phyloP scores from a whole-genome alignment of 2,113 vertebrate genomes.

The Tetrax tetrax region DNA sequence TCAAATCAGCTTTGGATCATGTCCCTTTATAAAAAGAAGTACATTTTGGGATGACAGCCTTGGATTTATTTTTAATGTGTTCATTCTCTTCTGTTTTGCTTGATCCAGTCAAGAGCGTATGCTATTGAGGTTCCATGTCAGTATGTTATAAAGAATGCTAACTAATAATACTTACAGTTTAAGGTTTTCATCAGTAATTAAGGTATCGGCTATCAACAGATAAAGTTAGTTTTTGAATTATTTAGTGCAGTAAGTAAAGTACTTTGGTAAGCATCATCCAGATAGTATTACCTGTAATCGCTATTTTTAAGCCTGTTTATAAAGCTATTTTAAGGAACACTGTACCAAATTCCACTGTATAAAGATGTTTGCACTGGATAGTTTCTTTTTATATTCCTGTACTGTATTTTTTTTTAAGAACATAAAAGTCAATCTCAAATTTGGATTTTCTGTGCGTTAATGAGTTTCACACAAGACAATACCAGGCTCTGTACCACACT shows the following conservation, averaged over 20 bases:
- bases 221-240: slow-evolving; percentile 53
- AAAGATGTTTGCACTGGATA: slow-evolving; percentile 59
- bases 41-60: neutral
- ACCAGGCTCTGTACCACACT: neutral
- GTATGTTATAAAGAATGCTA: slow-evolving; percentile 30
- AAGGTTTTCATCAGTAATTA: slow-evolving; percentile 49
- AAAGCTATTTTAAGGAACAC: slow-evolving; percentile 4
- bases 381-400: slow-evolving; percentile 47
- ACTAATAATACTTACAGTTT: slow-evolving; percentile 72
- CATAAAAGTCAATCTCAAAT: slow-evolving; percentile 66
- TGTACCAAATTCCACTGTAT: slow-evolving; percentile 42
- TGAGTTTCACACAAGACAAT: neutral
- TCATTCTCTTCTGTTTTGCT: neutral
- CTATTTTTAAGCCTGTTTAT: neutral
- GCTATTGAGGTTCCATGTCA: slow-evolving; percentile 1
- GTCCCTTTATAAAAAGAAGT: neutral
- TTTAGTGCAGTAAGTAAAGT: slow-evolving; percentile 29
- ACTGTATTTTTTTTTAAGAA: slow-evolving; percentile 59
- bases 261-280: neutral
- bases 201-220: slow-evolving; percentile 21
- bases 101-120: neutral
- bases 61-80: neutral
- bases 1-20: neutral
- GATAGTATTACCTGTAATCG: neutral
- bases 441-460: neutral